These are phyloP conservation scores for Chloroceryle aenea DNA, from an alignment of 2,113 vertebrate genomes.

Conservation along the genomic window DNA sequence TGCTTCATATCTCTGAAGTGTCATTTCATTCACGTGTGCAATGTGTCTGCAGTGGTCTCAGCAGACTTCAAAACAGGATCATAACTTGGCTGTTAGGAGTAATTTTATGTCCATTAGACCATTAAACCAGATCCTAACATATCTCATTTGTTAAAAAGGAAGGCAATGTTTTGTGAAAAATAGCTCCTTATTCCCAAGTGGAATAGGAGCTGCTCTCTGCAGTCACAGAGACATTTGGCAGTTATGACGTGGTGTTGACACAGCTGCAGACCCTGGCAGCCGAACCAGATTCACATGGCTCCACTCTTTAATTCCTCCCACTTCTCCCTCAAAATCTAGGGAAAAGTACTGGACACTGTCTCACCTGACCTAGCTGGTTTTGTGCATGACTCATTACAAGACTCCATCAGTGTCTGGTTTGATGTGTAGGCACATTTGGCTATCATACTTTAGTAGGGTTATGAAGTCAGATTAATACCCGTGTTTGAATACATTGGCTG, in stretches of 20 bases:
- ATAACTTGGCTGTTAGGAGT: neutral
- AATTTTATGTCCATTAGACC: neutral
- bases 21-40: neutral
- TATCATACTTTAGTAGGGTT: neutral
- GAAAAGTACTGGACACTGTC: neutral
- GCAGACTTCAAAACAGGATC: neutral
- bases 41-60: neutral
- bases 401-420: neutral
- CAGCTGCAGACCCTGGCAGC: conserved; percentile 45
- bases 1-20: neutral
- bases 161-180: conserved; percentile 10
- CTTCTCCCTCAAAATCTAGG: neutral
- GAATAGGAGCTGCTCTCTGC: neutral
- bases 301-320: neutral
- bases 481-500: neutral
- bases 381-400: neutral
- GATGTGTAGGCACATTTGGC: neutral
- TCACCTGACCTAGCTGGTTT: neutral
- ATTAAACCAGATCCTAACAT: neutral
- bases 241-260: neutral
- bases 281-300: conserved; percentile 13
- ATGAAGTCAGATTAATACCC: neutral
- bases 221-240: conserved; percentile 6
- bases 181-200: conserved; percentile 22
- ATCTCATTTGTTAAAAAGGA: conserved; percentile 17